phyloP scores from a whole-genome alignment of 2,888 invertebrate genomes.

The Theretra japonica region DNA sequence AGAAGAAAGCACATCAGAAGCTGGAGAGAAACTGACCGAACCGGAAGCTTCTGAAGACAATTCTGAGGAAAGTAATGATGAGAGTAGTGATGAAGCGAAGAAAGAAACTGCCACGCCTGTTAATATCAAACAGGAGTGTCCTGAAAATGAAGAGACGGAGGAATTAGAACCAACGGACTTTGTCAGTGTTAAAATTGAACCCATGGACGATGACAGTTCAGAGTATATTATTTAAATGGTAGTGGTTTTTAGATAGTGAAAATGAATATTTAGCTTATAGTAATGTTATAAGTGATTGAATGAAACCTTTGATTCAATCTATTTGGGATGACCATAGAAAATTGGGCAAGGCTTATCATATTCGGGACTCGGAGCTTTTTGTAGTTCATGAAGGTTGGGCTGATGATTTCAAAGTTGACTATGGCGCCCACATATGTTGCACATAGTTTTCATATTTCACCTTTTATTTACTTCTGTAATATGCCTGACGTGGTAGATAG shows the following conservation, averaged over 20 bases:
- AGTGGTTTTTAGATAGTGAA: background rate
- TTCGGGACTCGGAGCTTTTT: too few relatives aligned
- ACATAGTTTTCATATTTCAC: too few relatives aligned
- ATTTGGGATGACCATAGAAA: background rate
- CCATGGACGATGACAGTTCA: conserved; percentile 50
- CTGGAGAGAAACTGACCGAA: conserved; percentile 21
- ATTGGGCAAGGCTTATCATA: too few relatives aligned
- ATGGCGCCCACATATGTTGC: too few relatives aligned
- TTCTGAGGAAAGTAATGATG: conserved; percentile 34
- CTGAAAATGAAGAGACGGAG: conserved; percentile 41
- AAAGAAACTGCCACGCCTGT: background rate
- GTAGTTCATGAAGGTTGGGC: too few relatives aligned
- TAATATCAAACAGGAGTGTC: conserved; percentile 40
- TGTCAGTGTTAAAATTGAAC: conserved; percentile 78
- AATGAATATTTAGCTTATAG: background rate
- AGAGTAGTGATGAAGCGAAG: conserved; percentile 39
- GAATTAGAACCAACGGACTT: conserved; percentile 76
- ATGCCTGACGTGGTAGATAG: too few relatives aligned
- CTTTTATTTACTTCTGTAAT: too few relatives aligned
- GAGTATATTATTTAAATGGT: conserved; percentile 14
- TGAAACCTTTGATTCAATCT: background rate
- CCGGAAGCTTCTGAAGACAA: conserved; percentile 38
- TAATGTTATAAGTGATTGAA: too few relatives aligned
- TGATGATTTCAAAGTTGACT: too few relatives aligned
- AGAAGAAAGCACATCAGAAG: conserved; percentile 31